Conservation (phyloP, 1,140 invertebrate genomes). For the Nilaparvata lugens region DNA sequence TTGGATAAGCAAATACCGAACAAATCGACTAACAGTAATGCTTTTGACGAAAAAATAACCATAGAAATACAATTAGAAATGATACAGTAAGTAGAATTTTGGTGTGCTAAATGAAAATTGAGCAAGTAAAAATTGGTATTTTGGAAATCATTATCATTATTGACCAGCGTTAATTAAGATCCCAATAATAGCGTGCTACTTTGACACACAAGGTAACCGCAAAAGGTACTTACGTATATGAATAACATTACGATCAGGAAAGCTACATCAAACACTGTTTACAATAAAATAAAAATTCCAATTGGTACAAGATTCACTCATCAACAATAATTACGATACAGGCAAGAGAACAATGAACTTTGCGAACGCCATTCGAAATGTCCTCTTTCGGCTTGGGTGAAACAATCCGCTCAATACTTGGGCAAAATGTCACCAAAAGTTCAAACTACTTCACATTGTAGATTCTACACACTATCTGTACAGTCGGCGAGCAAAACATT, state of each 20-base stretch:
- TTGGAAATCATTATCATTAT: constrained; percentile 24
- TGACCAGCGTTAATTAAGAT: constrained; percentile 28
- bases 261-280: too few species aligned
- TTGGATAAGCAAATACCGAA: constrained; percentile 2
- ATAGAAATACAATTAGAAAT: too few species aligned
- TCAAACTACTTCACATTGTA: not conserved
- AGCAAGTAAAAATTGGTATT: not conserved
- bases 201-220: constrained; percentile 8
- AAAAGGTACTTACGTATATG: not conserved
- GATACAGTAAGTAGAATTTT: too few species aligned
- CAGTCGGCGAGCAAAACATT: constrained; percentile 15
- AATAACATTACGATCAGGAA: not conserved
- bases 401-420: constrained; percentile 30
- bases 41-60: not conserved
- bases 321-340: constrained; percentile 25
- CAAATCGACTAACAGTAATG: not conserved
- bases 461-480: constrained; percentile 4
- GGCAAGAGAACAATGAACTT: constrained; percentile 34
- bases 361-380: constrained; percentile 35
- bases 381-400: constrained; percentile 35
- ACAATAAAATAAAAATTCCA: not conserved
- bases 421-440: constrained; percentile 10
- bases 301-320: not conserved
- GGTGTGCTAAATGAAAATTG: too few species aligned
- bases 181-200: constrained; percentile 19